Evolutionary conservation across 1,140 invertebrate genomes (phyloP).

Genomic region (Nasonia giraulti): DNA sequence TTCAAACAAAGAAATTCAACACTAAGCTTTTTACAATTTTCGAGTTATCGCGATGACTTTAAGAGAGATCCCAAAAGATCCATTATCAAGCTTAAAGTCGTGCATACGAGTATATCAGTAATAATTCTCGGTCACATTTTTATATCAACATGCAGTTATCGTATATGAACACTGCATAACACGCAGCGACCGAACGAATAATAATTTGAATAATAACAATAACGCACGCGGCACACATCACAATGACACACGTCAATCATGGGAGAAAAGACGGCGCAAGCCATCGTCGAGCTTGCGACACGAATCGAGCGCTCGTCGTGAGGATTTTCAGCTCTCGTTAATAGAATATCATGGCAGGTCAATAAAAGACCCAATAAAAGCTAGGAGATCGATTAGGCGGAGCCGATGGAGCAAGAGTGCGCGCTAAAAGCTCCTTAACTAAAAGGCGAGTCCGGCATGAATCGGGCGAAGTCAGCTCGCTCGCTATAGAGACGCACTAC

Average conservation of each 20-base stretch:
- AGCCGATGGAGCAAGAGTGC: no score
- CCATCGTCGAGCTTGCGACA: neutral
- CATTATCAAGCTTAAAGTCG: no score
- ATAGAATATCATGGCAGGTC: neutral
- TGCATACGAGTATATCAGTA: no score
- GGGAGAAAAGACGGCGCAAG: no score
- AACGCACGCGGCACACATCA: neutral
- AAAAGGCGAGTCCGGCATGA: neutral
- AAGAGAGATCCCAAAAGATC: no score
- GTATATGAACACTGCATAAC: no score
- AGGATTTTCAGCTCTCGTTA: neutral
- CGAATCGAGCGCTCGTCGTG: neutral
- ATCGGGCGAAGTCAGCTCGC: slow-evolving; percentile 19
- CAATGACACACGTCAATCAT: slow-evolving; percentile 4
- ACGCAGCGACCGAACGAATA: neutral
- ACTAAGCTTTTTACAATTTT: no score
- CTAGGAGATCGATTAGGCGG: neutral
- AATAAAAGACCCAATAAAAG: neutral
- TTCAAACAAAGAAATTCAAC: no score
- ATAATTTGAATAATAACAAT: neutral
- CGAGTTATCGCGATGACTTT: no score
- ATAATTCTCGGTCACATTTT: no score
- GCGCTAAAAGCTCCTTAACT: slow-evolving; percentile 6
- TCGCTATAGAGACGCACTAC: neutral
- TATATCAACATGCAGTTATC: no score